Evolutionary conservation across 1,140 invertebrate genomes (phyloP).

Genomic region (Pteromalus puparum): DNA sequence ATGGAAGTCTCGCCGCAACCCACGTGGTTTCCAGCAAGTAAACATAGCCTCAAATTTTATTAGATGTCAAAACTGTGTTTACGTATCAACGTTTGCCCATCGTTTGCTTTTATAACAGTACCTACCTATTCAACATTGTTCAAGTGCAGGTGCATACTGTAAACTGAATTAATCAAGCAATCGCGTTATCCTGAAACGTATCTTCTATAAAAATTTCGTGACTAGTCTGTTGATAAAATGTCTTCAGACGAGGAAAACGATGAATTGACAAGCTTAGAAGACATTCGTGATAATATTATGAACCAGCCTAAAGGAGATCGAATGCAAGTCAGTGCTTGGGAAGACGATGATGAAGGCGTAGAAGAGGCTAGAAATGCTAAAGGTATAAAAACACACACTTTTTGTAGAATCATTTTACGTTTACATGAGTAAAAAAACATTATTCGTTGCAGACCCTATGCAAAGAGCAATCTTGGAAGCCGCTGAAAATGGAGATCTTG

Average conservation of each 20-base stretch:
- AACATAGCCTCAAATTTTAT: constrained; percentile 1
- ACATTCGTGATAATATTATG: constrained; percentile 67
- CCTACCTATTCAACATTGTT: no score
- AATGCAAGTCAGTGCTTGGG: constrained; percentile 76
- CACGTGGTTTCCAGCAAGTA: not conserved
- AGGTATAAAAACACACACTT: constrained; percentile 59
- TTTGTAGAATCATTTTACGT: not conserved
- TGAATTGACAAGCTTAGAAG: constrained; percentile 65
- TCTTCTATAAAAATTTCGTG: no score
- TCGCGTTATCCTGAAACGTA: no score
- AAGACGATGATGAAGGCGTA: constrained; percentile 75
- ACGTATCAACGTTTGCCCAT: no score
- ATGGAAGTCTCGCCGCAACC: not conserved
- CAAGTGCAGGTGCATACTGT: no score
- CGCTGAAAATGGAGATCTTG: constrained; percentile 87
- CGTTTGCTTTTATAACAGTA: no score
- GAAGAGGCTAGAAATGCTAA: constrained; percentile 73
- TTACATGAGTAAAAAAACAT: not conserved
- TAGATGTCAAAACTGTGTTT: not conserved
- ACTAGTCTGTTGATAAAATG: constrained; percentile 49
- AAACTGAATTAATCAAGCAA: no score
- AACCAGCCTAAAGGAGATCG: constrained; percentile 62
- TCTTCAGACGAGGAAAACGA: constrained; percentile 71
- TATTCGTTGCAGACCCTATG: constrained; percentile 78
- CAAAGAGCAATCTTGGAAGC: constrained; percentile 85